Evolutionary conservation across 2,113 vertebrate genomes (phyloP), one percentile per base, ranked within the genome.

Genomic region (Charadrius vociferus): DNA sequence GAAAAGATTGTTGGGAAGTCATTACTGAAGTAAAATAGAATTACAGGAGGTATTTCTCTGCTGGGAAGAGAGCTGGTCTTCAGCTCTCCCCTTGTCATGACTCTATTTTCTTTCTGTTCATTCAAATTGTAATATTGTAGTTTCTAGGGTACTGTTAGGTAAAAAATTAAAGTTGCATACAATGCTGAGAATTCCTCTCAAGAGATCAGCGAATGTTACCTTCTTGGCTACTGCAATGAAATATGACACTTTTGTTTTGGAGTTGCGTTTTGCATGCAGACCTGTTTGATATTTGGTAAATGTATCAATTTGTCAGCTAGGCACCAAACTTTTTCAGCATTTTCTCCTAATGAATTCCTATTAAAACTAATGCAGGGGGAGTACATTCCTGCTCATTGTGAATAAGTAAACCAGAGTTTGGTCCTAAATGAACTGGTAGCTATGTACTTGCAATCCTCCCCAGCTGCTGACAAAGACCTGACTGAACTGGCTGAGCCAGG

Each of bases 191-290:
- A 92, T 58, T 96, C 71, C 15, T 78, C 88, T 90, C 79, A 37
- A 87, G 92, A 90, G 86, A 90, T 92, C 24, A 68, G 79, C 63
- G 77, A 88, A 96, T 6, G 24, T 93, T 94, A 94, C 90, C 85
- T 92, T 93, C 79, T 95, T 96, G 85, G 75, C 88, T 93, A 81
- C 67, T 59, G 59, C 88, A 81, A 36, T 58, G 82, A 94, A 97
- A 97, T 24, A 26, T 1, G 58, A 93, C 75, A 70, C 85, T 93
- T 93, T 81, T 94, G 88, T 90, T 95, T 96, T 93, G 58, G 22
- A 86, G 62, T 83, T 92, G 67, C 8, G 2, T 92, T 96, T 85
- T 90, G 59, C 79, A 83, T 90, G 59, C 79, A 83, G 79, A 62
- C 62, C 50, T 81, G 29, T 81, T 77, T 86, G 71, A 36, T 96